Evolutionary conservation across 2,888 invertebrate species (phyloP).

Genomic region (Melinaea marsaeus): DNA sequence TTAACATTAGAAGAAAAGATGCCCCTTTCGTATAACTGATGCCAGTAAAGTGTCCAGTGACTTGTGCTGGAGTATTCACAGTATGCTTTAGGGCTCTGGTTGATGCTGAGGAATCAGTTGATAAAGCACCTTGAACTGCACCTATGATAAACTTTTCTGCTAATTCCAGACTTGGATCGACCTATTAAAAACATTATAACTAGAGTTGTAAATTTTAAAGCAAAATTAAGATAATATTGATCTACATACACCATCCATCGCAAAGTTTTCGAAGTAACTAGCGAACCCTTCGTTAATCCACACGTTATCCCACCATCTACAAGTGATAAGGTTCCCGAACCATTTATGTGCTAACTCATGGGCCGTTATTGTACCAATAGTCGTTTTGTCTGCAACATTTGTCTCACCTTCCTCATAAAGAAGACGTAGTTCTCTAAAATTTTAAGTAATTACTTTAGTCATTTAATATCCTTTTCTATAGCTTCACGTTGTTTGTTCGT

Average conservation of each 20-base stretch:
- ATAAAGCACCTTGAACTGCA: slow-evolving; percentile 81
- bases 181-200: slow-evolving; percentile 40
- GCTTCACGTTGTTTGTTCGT: background rate
- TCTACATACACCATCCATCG: slow-evolving; percentile 62
- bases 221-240: background rate
- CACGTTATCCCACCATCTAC: slow-evolving; percentile 84
- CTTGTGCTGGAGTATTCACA: slow-evolving; percentile 79
- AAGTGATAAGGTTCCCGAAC: slow-evolving; percentile 87
- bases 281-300: slow-evolving; percentile 89
- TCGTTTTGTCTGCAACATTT: slow-evolving; percentile 57
- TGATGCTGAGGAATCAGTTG: slow-evolving; percentile 45
- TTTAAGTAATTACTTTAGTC: background rate
- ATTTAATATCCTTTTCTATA: background rate
- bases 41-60: slow-evolving; percentile 80
- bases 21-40: slow-evolving; percentile 85
- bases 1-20: slow-evolving; percentile 81
- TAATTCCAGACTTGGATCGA: slow-evolving; percentile 71
- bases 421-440: slow-evolving; percentile 60
- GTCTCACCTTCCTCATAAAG: slow-evolving; percentile 65
- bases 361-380: slow-evolving; percentile 73
- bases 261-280: slow-evolving; percentile 82
- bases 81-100: slow-evolving; percentile 79
- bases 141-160: slow-evolving; percentile 84
- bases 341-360: slow-evolving; percentile 85
- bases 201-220: background rate